phyloP scores from a whole-genome alignment of 2,888 invertebrate species.

The Eurois occulta region DNA sequence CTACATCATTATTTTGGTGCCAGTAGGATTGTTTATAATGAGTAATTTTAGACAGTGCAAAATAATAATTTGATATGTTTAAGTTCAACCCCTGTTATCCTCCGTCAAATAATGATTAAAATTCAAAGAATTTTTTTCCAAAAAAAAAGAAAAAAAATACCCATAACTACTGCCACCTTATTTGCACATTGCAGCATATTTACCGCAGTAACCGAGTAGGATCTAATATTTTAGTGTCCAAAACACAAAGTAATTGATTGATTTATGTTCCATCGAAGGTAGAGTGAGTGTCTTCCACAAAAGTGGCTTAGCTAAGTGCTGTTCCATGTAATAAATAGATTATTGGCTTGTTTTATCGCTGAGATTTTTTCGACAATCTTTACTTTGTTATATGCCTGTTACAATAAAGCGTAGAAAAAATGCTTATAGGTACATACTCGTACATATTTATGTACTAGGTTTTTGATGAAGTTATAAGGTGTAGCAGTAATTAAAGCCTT shows the following conservation, averaged over 20 bases:
- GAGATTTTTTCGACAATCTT: slow-evolving; percentile 41
- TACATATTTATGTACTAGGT: background rate
- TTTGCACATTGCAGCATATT: background rate
- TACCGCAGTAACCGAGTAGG: background rate
- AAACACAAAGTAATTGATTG: slow-evolving; percentile 60
- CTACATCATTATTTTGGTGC: background rate
- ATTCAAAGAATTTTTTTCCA: background rate
- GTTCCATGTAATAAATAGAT: slow-evolving; percentile 54
- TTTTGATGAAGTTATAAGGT: background rate
- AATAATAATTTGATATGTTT: background rate
- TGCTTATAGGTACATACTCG: background rate
- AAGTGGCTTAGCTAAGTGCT: slow-evolving; percentile 56
- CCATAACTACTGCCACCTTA: background rate
- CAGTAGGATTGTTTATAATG: background rate
- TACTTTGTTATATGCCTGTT: slow-evolving; percentile 28
- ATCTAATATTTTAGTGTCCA: slow-evolving; percentile 60
- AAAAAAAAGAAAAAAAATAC: background rate
- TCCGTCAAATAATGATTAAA: background rate
- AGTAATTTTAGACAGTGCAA: background rate
- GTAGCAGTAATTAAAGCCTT: too few species aligned
- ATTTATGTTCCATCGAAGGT: slow-evolving; percentile 57
- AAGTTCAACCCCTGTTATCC: background rate
- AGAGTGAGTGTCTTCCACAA: slow-evolving; percentile 34
- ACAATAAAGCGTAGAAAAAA: slow-evolving; percentile 1
- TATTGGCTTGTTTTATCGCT: slow-evolving; percentile 38